Evolutionary conservation across 2,113 vertebrate species (phyloP).

Genomic region (Plotosus lineatus): DNA sequence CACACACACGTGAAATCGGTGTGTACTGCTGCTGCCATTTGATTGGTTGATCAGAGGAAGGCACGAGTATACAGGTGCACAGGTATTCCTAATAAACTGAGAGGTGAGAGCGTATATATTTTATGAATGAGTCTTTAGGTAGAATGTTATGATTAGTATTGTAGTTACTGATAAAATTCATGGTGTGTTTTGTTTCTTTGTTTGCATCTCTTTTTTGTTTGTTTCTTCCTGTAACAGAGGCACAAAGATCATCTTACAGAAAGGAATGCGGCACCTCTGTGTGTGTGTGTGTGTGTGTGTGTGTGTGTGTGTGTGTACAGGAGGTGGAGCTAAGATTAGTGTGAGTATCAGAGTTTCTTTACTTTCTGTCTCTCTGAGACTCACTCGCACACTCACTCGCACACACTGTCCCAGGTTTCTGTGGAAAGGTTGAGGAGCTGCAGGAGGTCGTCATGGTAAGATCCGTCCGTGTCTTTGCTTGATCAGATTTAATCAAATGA

Average conservation of each 20-base stretch:
- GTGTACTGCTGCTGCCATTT: no score
- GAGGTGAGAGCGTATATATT: not conserved
- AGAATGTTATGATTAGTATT: not conserved
- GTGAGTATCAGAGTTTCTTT: conserved; percentile 10
- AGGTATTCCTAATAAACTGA: not conserved
- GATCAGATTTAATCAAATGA: not conserved
- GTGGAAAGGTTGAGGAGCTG: not conserved
- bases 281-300: conserved; percentile 8
- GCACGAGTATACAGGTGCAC: not conserved
- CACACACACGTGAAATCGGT: no score
- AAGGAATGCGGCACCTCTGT: conserved; percentile 42
- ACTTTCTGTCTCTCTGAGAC: not conserved
- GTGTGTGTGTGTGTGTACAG: conserved; percentile 6
- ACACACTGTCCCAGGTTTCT: not conserved
- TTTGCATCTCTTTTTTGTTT: not conserved
- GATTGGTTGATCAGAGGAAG: not conserved
- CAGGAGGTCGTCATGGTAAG: not conserved
- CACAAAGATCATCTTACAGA: conserved; percentile 25
- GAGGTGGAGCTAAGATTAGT: conserved; percentile 17
- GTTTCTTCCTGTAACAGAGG: not conserved
- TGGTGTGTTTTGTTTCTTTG: not conserved
- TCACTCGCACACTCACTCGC: not conserved
- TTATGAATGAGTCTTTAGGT: not conserved
- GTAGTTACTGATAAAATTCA: not conserved
- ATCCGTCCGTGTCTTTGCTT: not conserved